A percentile compares a stretch with the other conserved stretches of the same genome.
Conservation (phyloP, 1,140 invertebrate genomes). For the Caerostris darwini region DNA sequence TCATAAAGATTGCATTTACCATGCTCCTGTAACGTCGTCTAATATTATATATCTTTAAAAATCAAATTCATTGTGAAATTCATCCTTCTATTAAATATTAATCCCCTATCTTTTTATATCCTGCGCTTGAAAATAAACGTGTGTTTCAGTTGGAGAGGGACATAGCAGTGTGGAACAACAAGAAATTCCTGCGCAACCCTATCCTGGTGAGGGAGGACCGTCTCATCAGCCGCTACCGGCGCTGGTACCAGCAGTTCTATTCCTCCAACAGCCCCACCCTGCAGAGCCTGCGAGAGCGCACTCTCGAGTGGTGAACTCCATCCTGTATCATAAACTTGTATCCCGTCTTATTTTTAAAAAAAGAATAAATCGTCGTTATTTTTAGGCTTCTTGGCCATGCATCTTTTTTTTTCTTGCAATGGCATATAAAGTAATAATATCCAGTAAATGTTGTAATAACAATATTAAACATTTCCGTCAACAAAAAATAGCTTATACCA, state of each 20-base stretch:
- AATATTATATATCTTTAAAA: too few species aligned
- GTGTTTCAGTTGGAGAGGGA: constrained; percentile 90
- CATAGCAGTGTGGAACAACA: constrained; percentile 94
- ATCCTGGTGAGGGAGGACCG: constrained; percentile 89
- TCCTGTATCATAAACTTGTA: neutral
- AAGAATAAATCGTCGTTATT: too few species aligned
- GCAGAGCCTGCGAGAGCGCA: neutral
- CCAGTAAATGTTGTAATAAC: neutral
- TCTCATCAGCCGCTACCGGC: constrained; percentile 87
- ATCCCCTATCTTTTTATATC: neutral
- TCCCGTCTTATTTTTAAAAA: too few species aligned
- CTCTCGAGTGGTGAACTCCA: constrained; percentile 49
- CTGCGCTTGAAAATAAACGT: too few species aligned
- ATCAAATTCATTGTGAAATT: too few species aligned
- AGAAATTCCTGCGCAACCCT: constrained; percentile 88
- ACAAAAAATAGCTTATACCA: neutral
- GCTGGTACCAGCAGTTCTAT: constrained; percentile 95
- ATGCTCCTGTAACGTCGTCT: too few species aligned
- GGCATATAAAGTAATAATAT: neutral
- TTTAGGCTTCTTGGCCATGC: neutral
- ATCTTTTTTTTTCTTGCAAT: too few species aligned
- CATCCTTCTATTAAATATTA: too few species aligned
- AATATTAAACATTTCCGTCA: neutral
- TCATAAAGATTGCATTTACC: too few species aligned
- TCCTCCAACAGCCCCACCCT: constrained; percentile 87